These are phyloP conservation scores for Philopotamus ludificatus DNA, from an alignment of 1,140 invertebrate species.

Conservation along the genomic window DNA sequence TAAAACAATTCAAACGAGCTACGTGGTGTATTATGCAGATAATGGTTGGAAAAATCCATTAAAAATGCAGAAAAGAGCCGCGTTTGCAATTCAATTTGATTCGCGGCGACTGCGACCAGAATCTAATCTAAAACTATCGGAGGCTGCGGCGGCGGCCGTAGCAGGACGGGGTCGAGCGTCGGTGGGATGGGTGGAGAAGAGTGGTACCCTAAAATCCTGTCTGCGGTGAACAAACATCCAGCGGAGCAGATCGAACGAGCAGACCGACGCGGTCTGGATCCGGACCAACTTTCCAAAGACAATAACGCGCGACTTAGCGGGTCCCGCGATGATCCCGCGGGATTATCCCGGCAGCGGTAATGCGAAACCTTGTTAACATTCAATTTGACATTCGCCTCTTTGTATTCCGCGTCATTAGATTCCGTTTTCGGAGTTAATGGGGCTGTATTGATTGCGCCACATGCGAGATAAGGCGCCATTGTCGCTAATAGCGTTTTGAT, in stretches of 20 bases:
- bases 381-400: too few species aligned
- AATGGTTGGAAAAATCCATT: too few species aligned
- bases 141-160: neutral
- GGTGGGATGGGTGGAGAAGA: neutral
- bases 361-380: neutral
- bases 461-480: too few species aligned
- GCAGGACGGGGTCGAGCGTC: neutral
- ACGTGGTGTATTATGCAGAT: too few species aligned
- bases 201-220: neutral
- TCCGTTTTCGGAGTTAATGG: too few species aligned
- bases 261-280: neutral
- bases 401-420: too few species aligned
- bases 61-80: too few species aligned
- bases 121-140: constrained; percentile 20
- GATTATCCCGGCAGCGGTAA: neutral
- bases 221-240: constrained; percentile 5
- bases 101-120: neutral
- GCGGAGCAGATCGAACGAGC: neutral
- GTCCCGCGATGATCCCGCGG: neutral
- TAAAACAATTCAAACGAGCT: too few species aligned
- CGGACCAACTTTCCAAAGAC: neutral
- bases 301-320: constrained; percentile 10
- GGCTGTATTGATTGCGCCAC: too few species aligned
- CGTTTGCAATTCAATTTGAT: constrained; percentile 14
- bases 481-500: too few species aligned